phyloP scores from a whole-genome alignment of 1,140 invertebrate genomes.

The Riptortus pedestris region DNA sequence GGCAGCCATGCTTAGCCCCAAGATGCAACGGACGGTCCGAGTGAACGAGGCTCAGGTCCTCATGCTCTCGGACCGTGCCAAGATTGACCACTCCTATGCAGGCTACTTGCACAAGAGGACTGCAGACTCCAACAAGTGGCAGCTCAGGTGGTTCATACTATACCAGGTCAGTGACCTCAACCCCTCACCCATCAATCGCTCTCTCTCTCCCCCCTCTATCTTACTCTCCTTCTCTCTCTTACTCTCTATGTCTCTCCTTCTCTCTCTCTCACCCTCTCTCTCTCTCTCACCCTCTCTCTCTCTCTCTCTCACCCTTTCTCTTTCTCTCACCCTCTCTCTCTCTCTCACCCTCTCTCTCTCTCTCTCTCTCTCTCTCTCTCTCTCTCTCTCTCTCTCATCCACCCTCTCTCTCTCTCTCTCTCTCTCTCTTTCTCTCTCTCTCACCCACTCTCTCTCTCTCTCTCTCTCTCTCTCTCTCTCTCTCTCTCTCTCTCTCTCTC shows the following conservation, averaged over 20 bases:
- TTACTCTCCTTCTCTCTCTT: not conserved
- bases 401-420: no score
- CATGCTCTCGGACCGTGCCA: slow-evolving; percentile 72
- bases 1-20: slow-evolving; percentile 56
- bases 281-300: not conserved
- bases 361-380: no score
- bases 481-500: no score
- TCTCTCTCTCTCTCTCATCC: no score
- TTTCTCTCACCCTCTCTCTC: no score
- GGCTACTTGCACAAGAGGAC: slow-evolving; percentile 79
- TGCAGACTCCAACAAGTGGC: slow-evolving; percentile 79
- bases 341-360: no score
- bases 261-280: no score
- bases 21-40: slow-evolving; percentile 71
- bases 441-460: no score
- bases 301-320: no score
- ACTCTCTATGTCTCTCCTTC: no score
- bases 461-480: no score
- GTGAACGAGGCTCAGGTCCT: slow-evolving; percentile 71
- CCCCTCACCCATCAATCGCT: not conserved
- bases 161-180: slow-evolving; percentile 61
- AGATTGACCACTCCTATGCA: slow-evolving; percentile 61
- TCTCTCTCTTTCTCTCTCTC: no score
- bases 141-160: slow-evolving; percentile 77
- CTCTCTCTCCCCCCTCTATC: not conserved